Base-by-base conservation (phyloP, 2,113 vertebrate species). In the Phrynosoma platyrhinos region DNA sequence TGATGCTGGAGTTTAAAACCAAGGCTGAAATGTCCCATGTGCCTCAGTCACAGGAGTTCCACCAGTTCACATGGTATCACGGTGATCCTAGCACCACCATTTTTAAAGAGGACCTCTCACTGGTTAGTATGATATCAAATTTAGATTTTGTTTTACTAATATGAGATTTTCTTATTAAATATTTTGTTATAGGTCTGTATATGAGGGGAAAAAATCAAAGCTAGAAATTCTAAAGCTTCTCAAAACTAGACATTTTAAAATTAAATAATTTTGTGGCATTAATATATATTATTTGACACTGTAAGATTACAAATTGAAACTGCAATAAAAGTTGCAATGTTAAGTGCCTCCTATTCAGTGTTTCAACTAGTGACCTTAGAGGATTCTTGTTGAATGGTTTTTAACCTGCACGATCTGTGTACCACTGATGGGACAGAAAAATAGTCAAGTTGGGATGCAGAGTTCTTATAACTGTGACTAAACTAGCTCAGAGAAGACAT, bases 1-100 rank as follows among this genome's bases (percentile, higher is more conserved):
- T 98, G 86, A 96, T 98, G 62, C 80, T 99, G 96, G 99, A 99
- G 91, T 99, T 99, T 96, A 99, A 99, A 97, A 99, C 97, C 95
- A 97, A 98, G 94, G 99, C 98, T 36, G 98, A 99, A 95, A 99
- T 99, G 99, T 99, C 99, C 2, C 99, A 99, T 21, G 97, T 99
- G 9, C 99, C 99, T 62, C 99, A 99, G 88, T 94, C 96, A 77
- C 98, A 98, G 82, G 99, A 99, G 82, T 97, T 94, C 71, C 94
- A 97, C 71, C 98, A 98, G 90, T 98, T 99, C 88, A 96, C 96
- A 0, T 96, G 97, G 92, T 96, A 98, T 79, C 89, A 97, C 5
- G 95, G 92, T 14, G 97, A 97, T 68, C 97, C 95, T 88, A 85
- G 75, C 30, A 85, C 90, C 75, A 4, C 84, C 79, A 92, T 2